Conservation (phyloP, 1,140 invertebrate genomes). For the Nephila pilipes region DNA sequence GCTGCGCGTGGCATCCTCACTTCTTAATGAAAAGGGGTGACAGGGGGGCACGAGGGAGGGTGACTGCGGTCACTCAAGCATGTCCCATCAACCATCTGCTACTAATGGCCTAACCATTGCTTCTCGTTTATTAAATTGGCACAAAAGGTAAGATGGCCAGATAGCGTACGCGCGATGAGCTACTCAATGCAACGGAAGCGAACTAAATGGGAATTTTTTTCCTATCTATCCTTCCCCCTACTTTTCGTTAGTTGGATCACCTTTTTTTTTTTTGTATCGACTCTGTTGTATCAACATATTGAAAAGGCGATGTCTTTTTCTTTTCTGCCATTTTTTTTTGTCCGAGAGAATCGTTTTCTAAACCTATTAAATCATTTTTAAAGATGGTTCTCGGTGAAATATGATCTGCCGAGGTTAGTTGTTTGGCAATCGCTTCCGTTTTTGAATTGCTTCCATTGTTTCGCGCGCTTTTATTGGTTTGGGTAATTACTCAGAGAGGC, state of each 20-base stretch:
- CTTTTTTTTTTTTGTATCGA: not conserved
- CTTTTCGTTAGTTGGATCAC: not conserved
- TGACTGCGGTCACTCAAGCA: not conserved
- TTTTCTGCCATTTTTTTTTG: not conserved
- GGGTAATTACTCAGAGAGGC: not conserved
- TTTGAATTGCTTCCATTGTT: not conserved
- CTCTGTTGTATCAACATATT: not conserved
- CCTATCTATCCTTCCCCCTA: not conserved
- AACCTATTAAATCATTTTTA: slow-evolving; percentile 41
- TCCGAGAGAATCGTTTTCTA: not conserved
- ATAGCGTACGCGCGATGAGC: not conserved
- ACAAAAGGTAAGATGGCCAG: slow-evolving; percentile 54
- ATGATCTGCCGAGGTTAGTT: not conserved
- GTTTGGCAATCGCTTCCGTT: slow-evolving; percentile 2
- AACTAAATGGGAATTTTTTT: slow-evolving; percentile 16
- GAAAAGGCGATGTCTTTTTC: not conserved
- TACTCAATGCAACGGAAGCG: slow-evolving; percentile 53
- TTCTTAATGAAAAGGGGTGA: slow-evolving; percentile 57
- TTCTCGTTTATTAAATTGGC: slow-evolving; percentile 68
- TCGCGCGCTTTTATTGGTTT: not conserved
- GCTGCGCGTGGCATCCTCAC: slow-evolving; percentile 60
- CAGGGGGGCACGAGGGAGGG: not conserved
- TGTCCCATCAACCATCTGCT: slow-evolving; percentile 65
- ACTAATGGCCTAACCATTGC: slow-evolving; percentile 61
- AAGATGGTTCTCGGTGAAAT: slow-evolving; percentile 8